Percentiles rank a stretch among this genome's conserved stretches.
Conservation (phyloP, 2,113 vertebrate genomes). For the Ptilorrhoa leucosticta region DNA sequence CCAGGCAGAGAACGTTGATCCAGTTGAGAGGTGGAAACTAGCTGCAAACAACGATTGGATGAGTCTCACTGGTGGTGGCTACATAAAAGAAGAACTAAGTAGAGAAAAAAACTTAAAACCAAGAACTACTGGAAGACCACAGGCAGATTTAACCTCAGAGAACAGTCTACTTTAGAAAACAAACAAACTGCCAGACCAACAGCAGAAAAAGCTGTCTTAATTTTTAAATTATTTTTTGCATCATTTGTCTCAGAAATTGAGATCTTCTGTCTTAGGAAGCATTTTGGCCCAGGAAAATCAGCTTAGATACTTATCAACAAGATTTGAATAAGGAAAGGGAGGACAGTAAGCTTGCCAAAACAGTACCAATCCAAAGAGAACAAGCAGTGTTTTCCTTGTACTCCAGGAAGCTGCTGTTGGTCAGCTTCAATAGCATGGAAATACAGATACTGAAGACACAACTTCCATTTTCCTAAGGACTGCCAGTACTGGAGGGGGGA, state of each 20-base stretch:
- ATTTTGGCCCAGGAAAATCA: background rate
- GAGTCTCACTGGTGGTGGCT: background rate
- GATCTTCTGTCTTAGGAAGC: background rate
- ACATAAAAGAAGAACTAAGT: background rate
- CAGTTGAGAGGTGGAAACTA: background rate
- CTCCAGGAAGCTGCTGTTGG: background rate
- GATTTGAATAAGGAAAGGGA: background rate
- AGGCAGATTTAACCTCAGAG: background rate
- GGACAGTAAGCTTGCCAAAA: background rate
- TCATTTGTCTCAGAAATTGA: background rate
- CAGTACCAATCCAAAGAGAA: background rate
- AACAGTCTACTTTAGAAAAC: background rate
- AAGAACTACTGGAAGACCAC: background rate
- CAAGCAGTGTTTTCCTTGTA: background rate
- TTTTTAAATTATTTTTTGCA: rapidly evolving
- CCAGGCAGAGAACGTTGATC: background rate
- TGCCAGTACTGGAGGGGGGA: background rate
- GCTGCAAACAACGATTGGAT: background rate
- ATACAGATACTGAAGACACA: background rate
- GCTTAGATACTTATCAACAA: background rate
- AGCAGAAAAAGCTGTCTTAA: background rate
- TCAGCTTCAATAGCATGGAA: background rate
- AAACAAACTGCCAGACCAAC: background rate
- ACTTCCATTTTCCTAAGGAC: background rate
- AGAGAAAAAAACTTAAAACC: background rate